phyloP scores from a whole-genome alignment of 2,113 vertebrate genomes.

The Lagenorhynchus albirostris region DNA sequence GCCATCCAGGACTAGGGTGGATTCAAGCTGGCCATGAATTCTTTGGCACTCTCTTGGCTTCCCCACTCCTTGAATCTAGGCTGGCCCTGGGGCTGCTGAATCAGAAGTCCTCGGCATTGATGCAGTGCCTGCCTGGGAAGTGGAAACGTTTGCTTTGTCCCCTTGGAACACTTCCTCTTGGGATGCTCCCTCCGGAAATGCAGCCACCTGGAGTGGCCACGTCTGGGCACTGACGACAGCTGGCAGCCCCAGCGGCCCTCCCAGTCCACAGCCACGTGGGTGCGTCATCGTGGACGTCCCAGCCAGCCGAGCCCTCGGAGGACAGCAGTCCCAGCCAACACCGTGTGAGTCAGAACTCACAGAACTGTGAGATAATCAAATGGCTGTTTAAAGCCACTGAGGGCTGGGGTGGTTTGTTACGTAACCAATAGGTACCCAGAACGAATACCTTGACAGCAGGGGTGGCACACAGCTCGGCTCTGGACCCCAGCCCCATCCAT shows the following conservation, averaged over 20 bases:
- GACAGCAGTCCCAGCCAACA: too few relatives aligned
- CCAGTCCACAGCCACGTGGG: accelerated
- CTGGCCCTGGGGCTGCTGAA: neutral
- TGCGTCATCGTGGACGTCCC: accelerated
- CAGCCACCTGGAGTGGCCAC: neutral
- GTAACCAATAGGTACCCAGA: neutral
- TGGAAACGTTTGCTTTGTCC: neutral
- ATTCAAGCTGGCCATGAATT: neutral
- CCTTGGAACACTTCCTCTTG: neutral
- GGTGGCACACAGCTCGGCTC: neutral
- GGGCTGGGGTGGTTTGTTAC: neutral
- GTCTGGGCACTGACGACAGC: accelerated
- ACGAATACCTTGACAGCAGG: neutral
- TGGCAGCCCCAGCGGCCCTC: neutral
- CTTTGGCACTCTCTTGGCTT: neutral
- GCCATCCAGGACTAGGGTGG: neutral
- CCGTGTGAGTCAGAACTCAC: neutral
- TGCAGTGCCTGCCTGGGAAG: neutral
- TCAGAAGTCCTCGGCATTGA: neutral
- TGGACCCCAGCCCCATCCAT: neutral
- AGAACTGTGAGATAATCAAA: neutral
- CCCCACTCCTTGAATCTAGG: neutral
- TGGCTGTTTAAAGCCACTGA: neutral
- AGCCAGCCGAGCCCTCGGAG: neutral
- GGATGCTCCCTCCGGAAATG: neutral